Evolutionary conservation across 2,888 invertebrate genomes (phyloP).

Genomic region (Habrosyne pyritoides): DNA sequence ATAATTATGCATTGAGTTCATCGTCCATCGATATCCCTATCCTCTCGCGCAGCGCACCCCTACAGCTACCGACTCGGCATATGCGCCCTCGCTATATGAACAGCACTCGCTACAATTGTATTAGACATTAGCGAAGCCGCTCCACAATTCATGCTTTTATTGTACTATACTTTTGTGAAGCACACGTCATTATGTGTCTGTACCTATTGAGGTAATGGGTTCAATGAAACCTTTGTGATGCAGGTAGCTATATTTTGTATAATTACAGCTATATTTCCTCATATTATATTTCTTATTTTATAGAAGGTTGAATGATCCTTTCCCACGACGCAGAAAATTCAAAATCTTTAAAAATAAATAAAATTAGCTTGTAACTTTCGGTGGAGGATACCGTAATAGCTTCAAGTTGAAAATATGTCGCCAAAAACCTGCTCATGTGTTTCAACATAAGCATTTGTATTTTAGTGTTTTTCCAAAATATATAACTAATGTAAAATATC

Average conservation of each 20-base stretch:
- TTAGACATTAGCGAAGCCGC: constrained; percentile 65
- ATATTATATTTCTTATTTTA: not conserved
- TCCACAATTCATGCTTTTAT: constrained; percentile 47
- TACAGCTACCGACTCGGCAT: constrained; percentile 26
- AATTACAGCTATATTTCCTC: not conserved
- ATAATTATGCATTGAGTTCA: no score
- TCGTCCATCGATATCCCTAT: constrained; percentile 34
- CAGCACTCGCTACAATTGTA: constrained; percentile 67
- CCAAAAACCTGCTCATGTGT: no score
- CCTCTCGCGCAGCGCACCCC: constrained; percentile 19
- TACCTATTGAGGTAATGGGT: not conserved
- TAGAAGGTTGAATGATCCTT: no score
- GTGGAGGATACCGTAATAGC: no score
- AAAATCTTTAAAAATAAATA: no score
- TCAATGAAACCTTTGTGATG: not conserved
- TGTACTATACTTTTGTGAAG: constrained; percentile 19
- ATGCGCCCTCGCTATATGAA: constrained; percentile 55
- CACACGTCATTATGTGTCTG: constrained; percentile 9
- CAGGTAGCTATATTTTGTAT: not conserved
- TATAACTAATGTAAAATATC: no score
- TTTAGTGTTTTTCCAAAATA: no score
- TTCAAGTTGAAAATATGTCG: no score
- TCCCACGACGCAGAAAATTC: no score
- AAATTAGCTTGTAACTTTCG: no score
- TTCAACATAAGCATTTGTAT: no score